Conservation (phyloP, 2,888 invertebrate genomes). For the Perizoma affinitatum region DNA sequence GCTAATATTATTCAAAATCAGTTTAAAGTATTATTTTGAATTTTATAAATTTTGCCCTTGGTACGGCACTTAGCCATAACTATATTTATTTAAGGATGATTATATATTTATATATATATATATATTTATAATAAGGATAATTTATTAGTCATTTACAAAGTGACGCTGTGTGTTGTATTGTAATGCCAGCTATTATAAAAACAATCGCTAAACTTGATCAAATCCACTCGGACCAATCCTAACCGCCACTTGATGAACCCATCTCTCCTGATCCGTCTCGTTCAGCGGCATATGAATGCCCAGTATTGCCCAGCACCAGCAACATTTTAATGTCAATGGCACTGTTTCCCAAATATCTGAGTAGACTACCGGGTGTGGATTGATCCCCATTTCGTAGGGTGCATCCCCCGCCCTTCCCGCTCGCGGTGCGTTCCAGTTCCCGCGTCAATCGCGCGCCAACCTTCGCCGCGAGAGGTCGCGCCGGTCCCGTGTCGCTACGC, state of each 20-base stretch:
- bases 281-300: not conserved
- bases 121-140: too few relatives aligned
- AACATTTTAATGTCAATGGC: slow-evolving; percentile 52
- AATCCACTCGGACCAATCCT: too few relatives aligned
- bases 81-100: too few relatives aligned
- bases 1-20: too few relatives aligned
- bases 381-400: slow-evolving; percentile 63
- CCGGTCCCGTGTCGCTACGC: slow-evolving; percentile 54
- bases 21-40: too few relatives aligned
- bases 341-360: slow-evolving; percentile 55
- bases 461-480: slow-evolving; percentile 79
- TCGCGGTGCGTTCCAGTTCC: slow-evolving; percentile 46
- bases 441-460: slow-evolving; percentile 79
- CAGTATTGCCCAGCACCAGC: slow-evolving; percentile 34
- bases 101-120: too few relatives aligned
- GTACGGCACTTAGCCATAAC: too few relatives aligned
- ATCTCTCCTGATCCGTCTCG: slow-evolving; percentile 30
- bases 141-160: too few relatives aligned
- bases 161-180: too few relatives aligned
- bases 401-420: slow-evolving; percentile 70
- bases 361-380: slow-evolving; percentile 61
- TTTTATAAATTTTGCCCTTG: too few relatives aligned
- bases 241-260: slow-evolving; percentile 3
- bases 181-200: too few relatives aligned
- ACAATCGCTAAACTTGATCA: too few relatives aligned